Conservation (phyloP, 2,888 invertebrate genomes). For the Morpho achilles region DNA sequence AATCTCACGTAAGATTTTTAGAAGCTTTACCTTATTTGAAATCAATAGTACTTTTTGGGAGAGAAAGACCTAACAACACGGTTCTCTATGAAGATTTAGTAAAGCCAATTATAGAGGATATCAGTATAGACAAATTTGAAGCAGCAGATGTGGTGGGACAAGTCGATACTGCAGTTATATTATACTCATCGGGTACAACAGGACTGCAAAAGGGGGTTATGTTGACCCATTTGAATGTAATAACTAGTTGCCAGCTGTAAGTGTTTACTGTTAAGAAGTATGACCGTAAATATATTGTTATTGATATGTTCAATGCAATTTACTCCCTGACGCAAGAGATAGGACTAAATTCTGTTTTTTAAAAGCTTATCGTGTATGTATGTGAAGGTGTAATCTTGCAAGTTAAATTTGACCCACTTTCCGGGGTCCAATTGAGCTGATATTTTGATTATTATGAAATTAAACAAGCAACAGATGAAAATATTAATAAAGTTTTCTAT, state of each 20-base stretch:
- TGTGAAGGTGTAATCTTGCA: too few relatives aligned
- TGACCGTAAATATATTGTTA: too few relatives aligned
- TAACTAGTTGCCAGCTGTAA: conserved; percentile 26
- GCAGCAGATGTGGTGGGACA: conserved; percentile 30
- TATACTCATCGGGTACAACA: conserved; percentile 38
- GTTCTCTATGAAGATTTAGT: conserved; percentile 42
- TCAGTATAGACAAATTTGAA: conserved; percentile 25
- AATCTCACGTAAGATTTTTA: conserved; percentile 36
- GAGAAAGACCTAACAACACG: conserved; percentile 31
- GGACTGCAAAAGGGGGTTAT: conserved; percentile 37
- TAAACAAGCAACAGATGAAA: too few relatives aligned
- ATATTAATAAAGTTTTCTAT: too few relatives aligned
- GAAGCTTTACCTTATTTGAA: conserved; percentile 35
- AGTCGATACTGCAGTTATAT: conserved; percentile 28
- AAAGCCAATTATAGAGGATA: conserved; percentile 20
- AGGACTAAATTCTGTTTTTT: too few relatives aligned
- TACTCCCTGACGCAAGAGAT: too few relatives aligned
- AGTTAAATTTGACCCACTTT: too few relatives aligned
- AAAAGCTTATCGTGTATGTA: too few relatives aligned
- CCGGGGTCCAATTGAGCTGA: too few relatives aligned
- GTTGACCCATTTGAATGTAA: conserved; percentile 32
- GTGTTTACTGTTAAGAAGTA: conserved; percentile 9
- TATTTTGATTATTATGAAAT: too few relatives aligned
- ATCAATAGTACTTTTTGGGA: conserved; percentile 46
- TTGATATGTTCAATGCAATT: too few relatives aligned